Conservation (phyloP, 2,888 invertebrate species). For the Pegoplata infirma region DNA sequence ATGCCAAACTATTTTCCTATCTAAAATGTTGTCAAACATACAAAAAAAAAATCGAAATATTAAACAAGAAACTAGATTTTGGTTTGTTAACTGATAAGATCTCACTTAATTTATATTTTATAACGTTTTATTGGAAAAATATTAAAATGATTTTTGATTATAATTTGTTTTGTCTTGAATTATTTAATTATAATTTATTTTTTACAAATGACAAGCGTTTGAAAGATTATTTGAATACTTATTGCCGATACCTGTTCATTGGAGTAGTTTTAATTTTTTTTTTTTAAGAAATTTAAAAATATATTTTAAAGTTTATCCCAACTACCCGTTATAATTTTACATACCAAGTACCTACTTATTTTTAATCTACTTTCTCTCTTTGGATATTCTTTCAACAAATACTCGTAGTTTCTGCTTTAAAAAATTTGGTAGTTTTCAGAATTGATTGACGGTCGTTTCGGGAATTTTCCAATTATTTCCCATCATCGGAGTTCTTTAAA, state of each 20-base stretch:
- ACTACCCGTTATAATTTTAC: no score
- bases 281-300: no score
- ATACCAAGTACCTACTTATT: no score
- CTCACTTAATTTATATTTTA: constrained; percentile 26
- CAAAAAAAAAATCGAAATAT: not conserved
- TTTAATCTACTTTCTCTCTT: no score
- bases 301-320: no score
- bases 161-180: not conserved
- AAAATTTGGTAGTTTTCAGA: no score
- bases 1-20: constrained; percentile 25
- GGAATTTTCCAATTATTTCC: no score
- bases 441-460: no score
- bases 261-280: no score
- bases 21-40: not conserved
- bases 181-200: not conserved
- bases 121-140: constrained; percentile 38
- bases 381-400: no score
- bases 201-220: not conserved
- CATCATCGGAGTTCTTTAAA: no score
- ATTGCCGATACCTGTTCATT: not conserved
- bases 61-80: constrained; percentile 14
- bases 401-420: no score
- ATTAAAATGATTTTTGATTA: constrained; percentile 39
- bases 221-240: not conserved
- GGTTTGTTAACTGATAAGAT: constrained; percentile 6